A percentile compares a stretch with the other conserved stretches of the same genome.
Evolutionary conservation across 2,888 invertebrate species (phyloP).

Genomic region (Hypselothyrea guttata): DNA sequence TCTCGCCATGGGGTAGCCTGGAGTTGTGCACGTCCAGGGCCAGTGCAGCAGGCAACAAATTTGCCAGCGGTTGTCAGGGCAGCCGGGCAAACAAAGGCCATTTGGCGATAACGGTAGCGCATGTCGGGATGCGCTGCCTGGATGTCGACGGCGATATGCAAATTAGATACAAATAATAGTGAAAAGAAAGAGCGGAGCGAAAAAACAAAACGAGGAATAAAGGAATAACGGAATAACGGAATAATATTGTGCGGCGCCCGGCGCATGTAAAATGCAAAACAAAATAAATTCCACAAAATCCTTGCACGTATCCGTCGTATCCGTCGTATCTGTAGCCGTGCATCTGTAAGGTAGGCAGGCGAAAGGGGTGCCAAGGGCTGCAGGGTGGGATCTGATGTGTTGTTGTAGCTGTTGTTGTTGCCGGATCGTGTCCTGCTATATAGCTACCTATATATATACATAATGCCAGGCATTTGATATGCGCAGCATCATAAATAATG

Average conservation of each 20-base stretch:
- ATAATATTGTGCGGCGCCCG: slow-evolving; percentile 14
- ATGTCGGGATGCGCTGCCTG: slow-evolving; percentile 60
- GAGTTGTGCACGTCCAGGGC: slow-evolving; percentile 18
- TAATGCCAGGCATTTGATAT: slow-evolving; percentile 68
- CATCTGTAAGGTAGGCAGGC: slow-evolving; percentile 53
- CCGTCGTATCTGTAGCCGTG: slow-evolving; percentile 42
- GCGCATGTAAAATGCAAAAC: slow-evolving; percentile 62
- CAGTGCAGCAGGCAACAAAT: slow-evolving; percentile 48
- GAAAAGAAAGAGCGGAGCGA: slow-evolving; percentile 22
- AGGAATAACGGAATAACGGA: slow-evolving; percentile 55
- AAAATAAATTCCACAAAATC: slow-evolving; percentile 66
- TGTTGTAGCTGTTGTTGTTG: slow-evolving; percentile 11
- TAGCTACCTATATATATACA: slow-evolving; percentile 1
- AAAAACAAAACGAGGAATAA: slow-evolving; percentile 41
- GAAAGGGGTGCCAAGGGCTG: slow-evolving; percentile 51
- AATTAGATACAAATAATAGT: slow-evolving; percentile 78
- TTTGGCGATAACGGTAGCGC: slow-evolving; percentile 48
- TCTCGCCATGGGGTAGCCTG: slow-evolving; percentile 11
- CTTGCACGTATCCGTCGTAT: slow-evolving; percentile 68
- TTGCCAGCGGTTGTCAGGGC: slow-evolving; percentile 66
- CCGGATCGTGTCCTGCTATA: slow-evolving; percentile 12
- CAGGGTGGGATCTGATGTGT: slow-evolving; percentile 19
- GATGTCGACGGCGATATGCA: slow-evolving; percentile 73
- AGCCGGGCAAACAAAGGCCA: slow-evolving; percentile 53
- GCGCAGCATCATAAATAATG: slow-evolving; percentile 76